Conservation (phyloP, 2,888 invertebrate species). For the Spilarctia lutea region DNA sequence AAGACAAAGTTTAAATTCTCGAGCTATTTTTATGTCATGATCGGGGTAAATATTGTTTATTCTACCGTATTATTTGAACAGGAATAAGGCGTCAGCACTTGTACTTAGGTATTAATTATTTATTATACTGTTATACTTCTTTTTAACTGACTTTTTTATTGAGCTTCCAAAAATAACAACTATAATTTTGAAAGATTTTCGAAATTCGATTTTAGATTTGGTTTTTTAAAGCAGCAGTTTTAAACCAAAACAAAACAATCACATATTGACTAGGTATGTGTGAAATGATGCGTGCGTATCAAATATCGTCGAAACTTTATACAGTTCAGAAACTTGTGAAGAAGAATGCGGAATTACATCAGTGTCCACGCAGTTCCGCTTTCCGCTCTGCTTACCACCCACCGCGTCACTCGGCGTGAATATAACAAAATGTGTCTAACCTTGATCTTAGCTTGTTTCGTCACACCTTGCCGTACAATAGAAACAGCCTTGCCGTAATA, state of each 20-base stretch:
- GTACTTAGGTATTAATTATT: no score
- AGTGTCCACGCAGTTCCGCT: constrained; percentile 56
- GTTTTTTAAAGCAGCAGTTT: not conserved
- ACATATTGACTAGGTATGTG: constrained; percentile 17
- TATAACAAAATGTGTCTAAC: constrained; percentile 49
- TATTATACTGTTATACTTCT: no score
- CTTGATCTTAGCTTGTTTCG: constrained; percentile 58
- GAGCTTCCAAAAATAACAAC: no score
- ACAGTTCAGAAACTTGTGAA: constrained; percentile 62
- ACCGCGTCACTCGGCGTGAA: constrained; percentile 35
- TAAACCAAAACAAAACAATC: not conserved
- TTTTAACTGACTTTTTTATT: no score
- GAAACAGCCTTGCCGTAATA: constrained; percentile 38
- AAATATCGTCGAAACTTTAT: constrained; percentile 70
- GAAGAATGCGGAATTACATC: constrained; percentile 65
- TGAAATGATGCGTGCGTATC: constrained; percentile 65
- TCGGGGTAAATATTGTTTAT: no score
- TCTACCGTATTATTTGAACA: no score
- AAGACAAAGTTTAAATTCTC: no score
- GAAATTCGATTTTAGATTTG: not conserved
- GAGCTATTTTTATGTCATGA: no score
- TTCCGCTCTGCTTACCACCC: constrained; percentile 70
- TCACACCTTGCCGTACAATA: constrained; percentile 50
- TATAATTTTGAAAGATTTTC: no score
- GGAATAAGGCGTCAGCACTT: no score